Evolutionary conservation across 2,113 vertebrate species (phyloP).

Genomic region (Cygnus buccinator): DNA sequence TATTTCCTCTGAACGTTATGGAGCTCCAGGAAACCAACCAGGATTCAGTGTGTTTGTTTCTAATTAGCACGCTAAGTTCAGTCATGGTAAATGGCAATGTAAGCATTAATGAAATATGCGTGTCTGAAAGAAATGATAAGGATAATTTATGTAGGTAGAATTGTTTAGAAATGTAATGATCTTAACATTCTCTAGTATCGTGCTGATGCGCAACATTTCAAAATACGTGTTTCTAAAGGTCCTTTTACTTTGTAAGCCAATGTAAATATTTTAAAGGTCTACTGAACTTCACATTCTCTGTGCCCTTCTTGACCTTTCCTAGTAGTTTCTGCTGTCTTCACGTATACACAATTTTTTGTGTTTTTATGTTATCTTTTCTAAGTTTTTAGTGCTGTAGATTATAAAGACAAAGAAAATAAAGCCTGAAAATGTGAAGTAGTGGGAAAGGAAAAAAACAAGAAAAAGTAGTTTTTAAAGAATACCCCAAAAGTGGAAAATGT

Average conservation of each 20-base stretch:
- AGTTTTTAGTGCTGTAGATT: background rate
- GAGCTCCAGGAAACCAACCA: background rate
- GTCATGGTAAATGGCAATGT: background rate
- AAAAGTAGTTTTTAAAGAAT: background rate
- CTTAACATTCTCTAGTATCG: background rate
- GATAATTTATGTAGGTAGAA: background rate
- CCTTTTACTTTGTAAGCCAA: background rate
- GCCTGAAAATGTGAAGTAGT: background rate
- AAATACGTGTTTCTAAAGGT: background rate
- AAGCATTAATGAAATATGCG: background rate
- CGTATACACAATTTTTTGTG: background rate
- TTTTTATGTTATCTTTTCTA: background rate
- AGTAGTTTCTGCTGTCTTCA: background rate
- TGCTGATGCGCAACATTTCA: background rate
- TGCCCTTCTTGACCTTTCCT: background rate
- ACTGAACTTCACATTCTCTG: background rate
- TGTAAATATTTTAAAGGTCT: background rate
- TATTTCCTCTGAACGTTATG: fast-evolving
- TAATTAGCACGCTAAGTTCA: background rate
- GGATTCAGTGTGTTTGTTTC: background rate
- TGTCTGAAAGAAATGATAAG: background rate
- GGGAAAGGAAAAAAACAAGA: background rate
- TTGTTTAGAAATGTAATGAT: background rate
- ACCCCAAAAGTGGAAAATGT: background rate
- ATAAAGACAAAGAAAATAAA: background rate